Base-by-base conservation (phyloP, 2,797 vertebrate species). In the Astyanax mexicanus region DNA sequence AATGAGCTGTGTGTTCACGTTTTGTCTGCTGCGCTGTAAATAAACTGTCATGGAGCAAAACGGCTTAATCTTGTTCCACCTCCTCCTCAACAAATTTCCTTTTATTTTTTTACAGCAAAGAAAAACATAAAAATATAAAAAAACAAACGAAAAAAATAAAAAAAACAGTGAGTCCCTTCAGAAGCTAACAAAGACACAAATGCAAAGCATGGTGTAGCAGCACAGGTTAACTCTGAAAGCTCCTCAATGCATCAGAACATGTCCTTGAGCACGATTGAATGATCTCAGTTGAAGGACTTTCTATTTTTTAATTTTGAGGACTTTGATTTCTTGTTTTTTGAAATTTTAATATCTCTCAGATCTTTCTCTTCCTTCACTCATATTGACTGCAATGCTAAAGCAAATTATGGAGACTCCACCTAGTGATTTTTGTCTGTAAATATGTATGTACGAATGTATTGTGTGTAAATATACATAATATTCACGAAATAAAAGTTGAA, bases 361-460 rank as follows among this genome's bases (percentile, higher is more conserved):
- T 60, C 21, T n/a, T n/a, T n/a, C n/a, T 76, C 40, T 54, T 74
- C 44, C 45, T 78, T 72, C 67, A 72, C 64, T 70, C 58, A 77
- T 66, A 40, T 52, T 44, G 64, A 35, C 9, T 57, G 60, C 29
- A 57, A 5, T 44, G 40, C 55, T 73, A 72, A 13, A 8, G 66
- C 69, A 67, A 45, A 54, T 57, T 73, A 58, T 62, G 75, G 72
- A 45, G 66, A 72, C 58, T 65, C 40, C 69, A 62, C 58, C 69
- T 51, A 40, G 69, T 64, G 66, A 38, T 72, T 17, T 83, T 32
- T 64, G 71, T 80, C 73, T 93, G 90, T 83, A 90, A 92, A 90
- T 91, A 92, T 86, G 85, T 92, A 88, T 93, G 88, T 91, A 84
- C 91, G 91, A 91, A 88, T 92, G 93, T 92, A 89, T 32, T 93